Percentiles rank a stretch among this genome's conserved stretches.
Evolutionary conservation across 2,797 vertebrate genomes (phyloP).

Genomic region (Peromyscus eremicus): DNA sequence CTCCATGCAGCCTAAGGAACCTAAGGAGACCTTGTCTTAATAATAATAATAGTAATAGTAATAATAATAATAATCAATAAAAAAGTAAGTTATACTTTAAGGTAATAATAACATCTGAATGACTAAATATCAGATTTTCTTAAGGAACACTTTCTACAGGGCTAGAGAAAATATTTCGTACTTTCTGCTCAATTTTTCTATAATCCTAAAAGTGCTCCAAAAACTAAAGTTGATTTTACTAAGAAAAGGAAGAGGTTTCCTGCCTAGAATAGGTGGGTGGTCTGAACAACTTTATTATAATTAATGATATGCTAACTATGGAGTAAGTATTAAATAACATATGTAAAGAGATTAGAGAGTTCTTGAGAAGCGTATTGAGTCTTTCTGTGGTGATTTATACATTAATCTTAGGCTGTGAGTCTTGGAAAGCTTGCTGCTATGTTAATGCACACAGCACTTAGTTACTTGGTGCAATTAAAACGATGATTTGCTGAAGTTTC

Average conservation of each 20-base stretch:
- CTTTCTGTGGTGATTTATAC: conserved; percentile 35
- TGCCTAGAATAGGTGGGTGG: neutral
- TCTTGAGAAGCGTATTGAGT: conserved; percentile 29
- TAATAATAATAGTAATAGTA: too few species aligned
- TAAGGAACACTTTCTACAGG: neutral
- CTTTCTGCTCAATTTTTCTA: conserved; percentile 56
- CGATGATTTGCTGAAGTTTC: neutral
- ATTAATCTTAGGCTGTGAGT: conserved; percentile 12
- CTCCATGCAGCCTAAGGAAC: neutral
- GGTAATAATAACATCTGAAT: conserved; percentile 25
- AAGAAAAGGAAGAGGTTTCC: neutral
- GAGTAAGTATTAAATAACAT: conserved; percentile 51
- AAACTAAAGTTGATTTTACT: conserved; percentile 39
- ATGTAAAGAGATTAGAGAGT: conserved; percentile 23
- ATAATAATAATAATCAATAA: neutral
- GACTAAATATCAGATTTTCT: neutral
- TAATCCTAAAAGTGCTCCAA: conserved; percentile 38
- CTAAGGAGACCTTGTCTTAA: neutral
- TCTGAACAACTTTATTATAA: conserved; percentile 60
- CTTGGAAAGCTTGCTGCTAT: neutral
- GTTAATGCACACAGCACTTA: neutral
- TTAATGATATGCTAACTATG: conserved; percentile 60
- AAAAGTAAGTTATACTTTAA: conserved; percentile 55
- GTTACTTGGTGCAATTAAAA: neutral
- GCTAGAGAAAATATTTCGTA: neutral